Base-by-base conservation (phyloP, 2,888 invertebrate species). In the Agonum fuliginosum region DNA sequence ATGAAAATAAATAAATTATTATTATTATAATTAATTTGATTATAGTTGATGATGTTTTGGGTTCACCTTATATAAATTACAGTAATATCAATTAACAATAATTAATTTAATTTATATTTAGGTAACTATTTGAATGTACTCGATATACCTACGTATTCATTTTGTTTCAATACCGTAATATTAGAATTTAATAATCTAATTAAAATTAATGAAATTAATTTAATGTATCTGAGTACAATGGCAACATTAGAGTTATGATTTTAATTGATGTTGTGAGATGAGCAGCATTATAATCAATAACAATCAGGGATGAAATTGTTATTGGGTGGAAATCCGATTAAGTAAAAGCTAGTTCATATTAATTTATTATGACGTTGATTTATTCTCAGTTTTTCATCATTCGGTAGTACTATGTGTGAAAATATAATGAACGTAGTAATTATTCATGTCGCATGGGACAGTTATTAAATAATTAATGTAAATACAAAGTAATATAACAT, bases 391-490 rank as follows among this genome's bases (percentile, higher is more conserved):
- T 54, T 54, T 54, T 22, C 20, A 22, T 6, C n/a, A 54, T 54
- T 54, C n/a, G 3, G 10, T 24, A 22, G n/a, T 22, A 54, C 24
- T 48, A 17, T 17, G 24, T 24, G 24, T 12, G 48, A 54, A 54
- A 54, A 54, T 54, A 20, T 24, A 20, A 51, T 54, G 24, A 54
- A 54, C 24, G 54, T n/a, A 20, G n/a, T 54, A 54, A 54, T 54
- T 54, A 54, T 54, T 54, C 54, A 54, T 24, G n/a, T 12, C 22
- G n/a, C 54, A 0, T 27, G 54, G 54, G 54, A 54, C 54, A 24
- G 24, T 54, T 54, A 24, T 54, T 54, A 54, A 54, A 54, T 54
- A 54, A 54, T 54, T 37, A 54, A 54, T 27, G 22, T 54, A 54
- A 22, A 54, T n/a, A 54, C 12, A 24, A 22, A 22, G 54, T 54